A percentile compares a stretch with the other conserved stretches of the same genome.
Conservation (phyloP, 2,113 vertebrate genomes). For the Melanocharis versteri region DNA sequence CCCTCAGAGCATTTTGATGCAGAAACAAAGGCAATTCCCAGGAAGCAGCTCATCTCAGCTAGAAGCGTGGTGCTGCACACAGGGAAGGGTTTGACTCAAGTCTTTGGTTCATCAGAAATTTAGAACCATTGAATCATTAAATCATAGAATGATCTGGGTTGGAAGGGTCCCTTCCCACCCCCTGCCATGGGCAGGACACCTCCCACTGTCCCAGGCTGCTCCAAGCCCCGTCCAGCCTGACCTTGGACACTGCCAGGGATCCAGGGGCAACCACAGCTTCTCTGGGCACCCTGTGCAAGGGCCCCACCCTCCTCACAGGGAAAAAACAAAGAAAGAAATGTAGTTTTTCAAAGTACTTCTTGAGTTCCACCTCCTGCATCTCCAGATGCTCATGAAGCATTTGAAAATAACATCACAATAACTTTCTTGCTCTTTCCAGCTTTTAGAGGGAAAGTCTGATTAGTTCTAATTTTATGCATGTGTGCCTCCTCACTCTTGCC, state of each 20-base stretch:
- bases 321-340: background rate
- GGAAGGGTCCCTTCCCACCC: background rate
- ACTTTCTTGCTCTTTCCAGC: background rate
- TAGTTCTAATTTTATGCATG: background rate
- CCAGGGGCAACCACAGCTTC: background rate
- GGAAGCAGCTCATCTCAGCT: background rate
- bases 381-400: background rate
- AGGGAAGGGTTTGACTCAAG: background rate
- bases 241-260: background rate
- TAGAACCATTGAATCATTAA: background rate
- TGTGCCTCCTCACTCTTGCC: background rate
- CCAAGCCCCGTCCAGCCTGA: background rate
- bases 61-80: background rate
- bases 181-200: background rate
- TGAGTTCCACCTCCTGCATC: background rate
- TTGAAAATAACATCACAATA: background rate
- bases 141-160: background rate
- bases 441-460: background rate
- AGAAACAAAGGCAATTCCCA: background rate
- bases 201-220: fast-evolving
- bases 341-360: background rate
- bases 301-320: background rate
- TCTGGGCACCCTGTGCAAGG: background rate
- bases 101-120: background rate
- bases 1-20: background rate